Base-by-base conservation (phyloP, 2,113 vertebrate species). In the Bostrychus sinensis region DNA sequence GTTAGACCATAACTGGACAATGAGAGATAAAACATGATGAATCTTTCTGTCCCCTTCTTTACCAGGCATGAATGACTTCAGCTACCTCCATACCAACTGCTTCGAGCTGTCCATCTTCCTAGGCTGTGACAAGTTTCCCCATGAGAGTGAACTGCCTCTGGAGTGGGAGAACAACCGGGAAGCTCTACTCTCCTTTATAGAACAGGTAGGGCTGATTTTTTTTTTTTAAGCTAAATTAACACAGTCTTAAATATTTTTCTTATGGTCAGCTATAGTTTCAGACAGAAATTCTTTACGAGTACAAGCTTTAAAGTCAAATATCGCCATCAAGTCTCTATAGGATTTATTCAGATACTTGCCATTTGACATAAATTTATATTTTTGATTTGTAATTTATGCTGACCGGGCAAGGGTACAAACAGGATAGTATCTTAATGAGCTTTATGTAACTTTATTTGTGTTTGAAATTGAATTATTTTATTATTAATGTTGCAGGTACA, bases 121-220 rank as follows among this genome's bases (percentile, higher is more conserved):
- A 84, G 96, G 96, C 72, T 99, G 97, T 0, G 96, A 99, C 89
- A 99, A 99, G 87, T 99, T 96, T 62, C 97, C 97, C 2, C 96
- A 98, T 0, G 93, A 96, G 66, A 96, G 91, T 0, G 95, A 98
- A 75, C 90, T 99, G 45, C 83, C 91, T 3, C 86, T 89, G 0
- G 97, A 99, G 81, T 99, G 97, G 97, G 96, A 98, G 84, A 95
- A 94, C 80, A 99, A 96, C 89, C 94, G 95, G 28, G 96, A 99
- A 63, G 92, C 96, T 0, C 82, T 99, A 79, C 89, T 99, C 30
- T 93, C 94, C 42, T 96, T 98, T 86, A 97, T 98, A 83, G 95
- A 97, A 78, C 97, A 99, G 87, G 97, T 95, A 25, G 70, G 68
- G 48, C 28, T 22, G 43, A 9, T 45, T 45, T 45, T 45, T 45